Conservation (phyloP, 1,140 invertebrate species). For the Bombus difficillimus region DNA sequence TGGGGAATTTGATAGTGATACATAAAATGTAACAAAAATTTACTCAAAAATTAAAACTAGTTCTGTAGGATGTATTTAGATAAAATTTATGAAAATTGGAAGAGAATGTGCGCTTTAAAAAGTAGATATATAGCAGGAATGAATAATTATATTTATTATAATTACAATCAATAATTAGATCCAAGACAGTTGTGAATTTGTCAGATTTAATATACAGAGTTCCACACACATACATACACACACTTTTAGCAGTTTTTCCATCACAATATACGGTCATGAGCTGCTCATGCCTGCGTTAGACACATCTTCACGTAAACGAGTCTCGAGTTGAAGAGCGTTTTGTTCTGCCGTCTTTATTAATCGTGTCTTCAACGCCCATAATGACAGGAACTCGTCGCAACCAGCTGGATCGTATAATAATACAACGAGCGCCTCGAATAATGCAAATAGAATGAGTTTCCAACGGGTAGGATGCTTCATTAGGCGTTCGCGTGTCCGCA, state of each 20-base stretch:
- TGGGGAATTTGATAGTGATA: background rate
- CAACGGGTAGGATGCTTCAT: background rate
- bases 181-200: background rate
- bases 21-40: background rate
- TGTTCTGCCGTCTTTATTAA: slow-evolving; percentile 6
- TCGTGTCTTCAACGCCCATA: slow-evolving; percentile 8
- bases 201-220: background rate
- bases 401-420: slow-evolving; percentile 1
- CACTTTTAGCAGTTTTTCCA: background rate
- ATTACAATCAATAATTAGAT: background rate
- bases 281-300: background rate
- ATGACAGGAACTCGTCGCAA: background rate
- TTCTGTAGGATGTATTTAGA: background rate
- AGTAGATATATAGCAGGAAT: background rate
- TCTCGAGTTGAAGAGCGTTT: background rate
- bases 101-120: background rate
- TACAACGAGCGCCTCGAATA: background rate
- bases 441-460: slow-evolving; percentile 20
- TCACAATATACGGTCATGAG: background rate
- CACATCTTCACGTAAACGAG: background rate
- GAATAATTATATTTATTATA: too few species aligned
- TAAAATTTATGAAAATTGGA: background rate
- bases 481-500: background rate
- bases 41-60: background rate
- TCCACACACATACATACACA: too few species aligned